Evolutionary conservation across 1,140 invertebrate species (phyloP), one percentile per base, ranked within the genome.

Genomic region (Aphelenchoides fujianensis): DNA sequence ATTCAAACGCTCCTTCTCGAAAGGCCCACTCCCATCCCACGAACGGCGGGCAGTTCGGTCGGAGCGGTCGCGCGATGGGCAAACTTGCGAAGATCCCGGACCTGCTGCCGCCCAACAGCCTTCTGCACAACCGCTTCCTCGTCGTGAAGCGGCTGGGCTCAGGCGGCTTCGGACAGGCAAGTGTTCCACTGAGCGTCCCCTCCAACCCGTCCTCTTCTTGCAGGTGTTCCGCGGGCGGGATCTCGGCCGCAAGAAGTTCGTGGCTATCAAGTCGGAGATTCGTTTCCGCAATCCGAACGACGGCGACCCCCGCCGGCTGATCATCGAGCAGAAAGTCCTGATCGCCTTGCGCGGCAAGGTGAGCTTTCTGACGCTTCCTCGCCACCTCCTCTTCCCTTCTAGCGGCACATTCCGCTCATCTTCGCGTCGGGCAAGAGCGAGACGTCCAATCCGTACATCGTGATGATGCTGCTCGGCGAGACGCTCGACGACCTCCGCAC

Each of bases 391-490:
- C 36, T n/a, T 2, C 19, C 59, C 16, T 61, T 61, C 36, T 28
- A 61, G 59, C 59, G 59, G n/a, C 59, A 61, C 31, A 61, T 61
- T 61, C 59, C 59, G 27, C n/a, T 19, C 16, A 31, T 61, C n/a
- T 61, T 19, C 30, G 59, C 59, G n/a, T 61, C 59, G n/a, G 59
- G 59, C 28, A 61, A 61, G 27, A 19, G 16, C 30, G 59, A 61
- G 31, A n/a, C 28, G 31, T 27, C 27, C 16, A 19, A 31, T 61
- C 59, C 59, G n/a, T 61, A 61, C 31, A 34, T 61, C 36, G 59
- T 61, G 59, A 61, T 61, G 59, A 19, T n/a, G 2, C 31, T 61
- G 27, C 30, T 61, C 16, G 59, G 59, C 19, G 16, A n/a, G 19
- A 2, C n/a, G n/a, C n/a, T 61, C 27, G 16, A n/a, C 36, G n/a